Evolutionary conservation across 2,888 invertebrate species (phyloP), one percentile per base, ranked within the genome.

Genomic region (Cryptus viduatorius): DNA sequence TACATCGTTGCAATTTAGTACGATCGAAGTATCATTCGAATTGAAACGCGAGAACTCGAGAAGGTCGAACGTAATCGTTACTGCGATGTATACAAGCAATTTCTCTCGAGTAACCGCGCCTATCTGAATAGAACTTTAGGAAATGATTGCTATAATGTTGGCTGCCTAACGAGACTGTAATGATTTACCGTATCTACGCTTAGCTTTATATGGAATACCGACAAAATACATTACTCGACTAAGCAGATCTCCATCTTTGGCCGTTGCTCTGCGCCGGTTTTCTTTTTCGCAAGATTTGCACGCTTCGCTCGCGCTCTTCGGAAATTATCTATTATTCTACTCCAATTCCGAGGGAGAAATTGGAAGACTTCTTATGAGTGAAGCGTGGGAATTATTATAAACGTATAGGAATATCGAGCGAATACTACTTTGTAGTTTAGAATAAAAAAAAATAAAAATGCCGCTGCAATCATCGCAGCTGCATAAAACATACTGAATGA

Each of bases 241-340:
- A 31, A 48, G 24, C 10, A 7, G 53, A 67, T 44, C 24, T 46
- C 67, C 56, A 56, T 68, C 37, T 68, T 79, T 19, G 19, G 48
- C 44, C 8, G 24, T 16, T 48, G 1, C 19, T 1, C 10, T 2
- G 12, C 12, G 4, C 8, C 64, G 59, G 10, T 16, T 19, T 59
- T 24, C 19, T 78, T 64, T 48, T 61, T 19, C n/a, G 19, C 29
- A 46, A 76, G 14, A 44, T 4, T 48, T 65, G 31, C 69, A 44
- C 50, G 44, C 67, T 46, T 46, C 24, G 37, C 37, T 56, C 67
- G 42, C 48, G 31, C 64, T 76, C 64, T 81, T 53, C 76, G 69
- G 46, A 46, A 65, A 81, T 76, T 44, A 7, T 64, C n/a, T 59
- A 64, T 76, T 76, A 76, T 76, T 75, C 61, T 76, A 81, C 24